Percentiles rank a stretch among this genome's conserved stretches.
Conservation (phyloP, 2,797 vertebrate genomes). For the Catamblyrhynchus diadema region DNA sequence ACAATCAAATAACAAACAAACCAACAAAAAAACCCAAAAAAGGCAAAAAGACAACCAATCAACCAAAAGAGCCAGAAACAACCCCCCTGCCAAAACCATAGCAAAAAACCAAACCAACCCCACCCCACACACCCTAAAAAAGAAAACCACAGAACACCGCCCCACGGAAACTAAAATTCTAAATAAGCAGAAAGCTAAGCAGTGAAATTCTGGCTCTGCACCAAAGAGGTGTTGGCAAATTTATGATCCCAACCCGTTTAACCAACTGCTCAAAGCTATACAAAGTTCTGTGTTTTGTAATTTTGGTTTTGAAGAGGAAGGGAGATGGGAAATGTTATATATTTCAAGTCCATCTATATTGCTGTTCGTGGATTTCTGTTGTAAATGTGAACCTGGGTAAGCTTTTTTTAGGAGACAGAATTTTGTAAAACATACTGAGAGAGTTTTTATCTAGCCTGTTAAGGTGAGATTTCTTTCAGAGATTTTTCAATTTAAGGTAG, state of each 20-base stretch:
- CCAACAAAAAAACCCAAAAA: not conserved
- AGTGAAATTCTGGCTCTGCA: not conserved
- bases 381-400: not conserved
- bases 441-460: not conserved
- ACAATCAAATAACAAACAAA: not conserved
- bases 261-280: conserved; percentile 1
- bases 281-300: not conserved
- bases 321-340: not conserved
- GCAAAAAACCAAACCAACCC: not conserved
- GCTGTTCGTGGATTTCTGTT: not conserved
- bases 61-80: not conserved
- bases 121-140: not conserved
- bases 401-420: not conserved
- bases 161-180: not conserved
- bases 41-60: not conserved
- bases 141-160: not conserved
- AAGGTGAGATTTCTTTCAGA: not conserved
- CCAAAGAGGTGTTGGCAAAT: conserved; percentile 6
- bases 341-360: conserved; percentile 15
- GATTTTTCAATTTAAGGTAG: conserved; percentile 1
- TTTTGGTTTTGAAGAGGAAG: not conserved
- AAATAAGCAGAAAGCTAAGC: not conserved
- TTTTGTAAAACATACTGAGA: not conserved
- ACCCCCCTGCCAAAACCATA: accelerated
- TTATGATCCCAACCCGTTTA: not conserved